These are phyloP conservation scores for Epinotia demarniana DNA, from an alignment of 2,888 invertebrate genomes.

Conservation along the genomic window DNA sequence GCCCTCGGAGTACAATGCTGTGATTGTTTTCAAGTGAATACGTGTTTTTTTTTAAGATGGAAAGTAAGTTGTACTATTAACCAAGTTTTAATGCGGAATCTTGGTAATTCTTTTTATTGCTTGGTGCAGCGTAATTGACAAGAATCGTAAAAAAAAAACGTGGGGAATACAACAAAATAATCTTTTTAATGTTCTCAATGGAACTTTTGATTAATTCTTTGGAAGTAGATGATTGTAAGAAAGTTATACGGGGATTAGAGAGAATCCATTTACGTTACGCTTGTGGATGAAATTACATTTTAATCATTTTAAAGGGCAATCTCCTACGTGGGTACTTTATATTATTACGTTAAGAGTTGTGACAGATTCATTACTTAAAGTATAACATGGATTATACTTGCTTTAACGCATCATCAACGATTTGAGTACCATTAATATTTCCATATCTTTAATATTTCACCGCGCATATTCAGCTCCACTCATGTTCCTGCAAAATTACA, in stretches of 20 bases:
- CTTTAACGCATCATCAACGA: neutral
- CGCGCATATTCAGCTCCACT: neutral
- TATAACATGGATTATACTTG: constrained; percentile 8
- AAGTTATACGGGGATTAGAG: constrained; percentile 47
- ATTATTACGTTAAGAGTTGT: neutral
- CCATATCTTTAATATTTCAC: neutral
- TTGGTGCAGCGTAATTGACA: constrained; percentile 12
- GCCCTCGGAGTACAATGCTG: constrained; percentile 23
- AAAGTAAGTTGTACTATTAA: constrained; percentile 41
- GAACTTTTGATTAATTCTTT: constrained; percentile 47
- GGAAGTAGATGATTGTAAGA: constrained; percentile 44
- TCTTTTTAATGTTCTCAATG: constrained; percentile 38
- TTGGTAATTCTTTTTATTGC: constrained; percentile 23
- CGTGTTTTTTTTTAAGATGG: constrained; percentile 20
- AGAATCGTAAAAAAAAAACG: constrained; percentile 25
- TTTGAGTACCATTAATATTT: neutral
- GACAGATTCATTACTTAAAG: constrained; percentile 10
- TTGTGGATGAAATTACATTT: constrained; percentile 34
- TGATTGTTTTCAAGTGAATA: constrained; percentile 12
- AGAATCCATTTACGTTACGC: constrained; percentile 54
- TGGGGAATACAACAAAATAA: constrained; percentile 42
- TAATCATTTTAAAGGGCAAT: constrained; percentile 37
- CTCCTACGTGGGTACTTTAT: constrained; percentile 18
- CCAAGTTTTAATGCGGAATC: constrained; percentile 28
- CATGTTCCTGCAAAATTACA: neutral